Conservation (phyloP, 2,113 vertebrate genomes). For the Chaenocephalus aceratus region DNA sequence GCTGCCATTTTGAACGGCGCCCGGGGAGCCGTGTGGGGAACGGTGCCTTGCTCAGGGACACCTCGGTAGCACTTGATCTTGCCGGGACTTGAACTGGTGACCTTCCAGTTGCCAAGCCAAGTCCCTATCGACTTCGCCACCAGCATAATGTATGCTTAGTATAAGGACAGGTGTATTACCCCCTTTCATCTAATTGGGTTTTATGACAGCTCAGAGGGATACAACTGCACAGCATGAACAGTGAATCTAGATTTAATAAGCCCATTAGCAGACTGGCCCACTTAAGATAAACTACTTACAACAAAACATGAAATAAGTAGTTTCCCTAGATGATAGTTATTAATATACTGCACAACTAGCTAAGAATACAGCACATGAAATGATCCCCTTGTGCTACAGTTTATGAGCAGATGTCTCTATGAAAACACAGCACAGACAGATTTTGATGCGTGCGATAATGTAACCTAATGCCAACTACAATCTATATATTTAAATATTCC, state of each 20-base stretch:
- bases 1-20: no score
- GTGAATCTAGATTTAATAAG: slow-evolving; percentile 7
- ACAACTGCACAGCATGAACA: slow-evolving; percentile 7
- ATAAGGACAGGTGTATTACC: slow-evolving; percentile 5
- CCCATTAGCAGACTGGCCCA: neutral
- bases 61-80: no score
- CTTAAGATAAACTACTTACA: slow-evolving; percentile 1
- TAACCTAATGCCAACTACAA: slow-evolving; percentile 4
- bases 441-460: slow-evolving; percentile 21
- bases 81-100: no score
- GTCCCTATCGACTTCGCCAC: no score
- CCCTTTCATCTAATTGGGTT: slow-evolving; percentile 1
- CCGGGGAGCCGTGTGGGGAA: no score
- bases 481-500: slow-evolving; percentile 1
- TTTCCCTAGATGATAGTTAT: neutral
- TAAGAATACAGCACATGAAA: neutral
- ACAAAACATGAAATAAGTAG: neutral
- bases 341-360: neutral
- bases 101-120: no score
- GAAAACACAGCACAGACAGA: slow-evolving; percentile 11
- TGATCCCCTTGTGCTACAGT: neutral
- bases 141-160: slow-evolving; percentile 9
- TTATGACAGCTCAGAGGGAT: slow-evolving; percentile 13
- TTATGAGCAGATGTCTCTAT: slow-evolving; percentile 8
- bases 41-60: no score